phyloP scores from a whole-genome alignment of 2,113 vertebrate genomes.

The Thunnus maccoyii region DNA sequence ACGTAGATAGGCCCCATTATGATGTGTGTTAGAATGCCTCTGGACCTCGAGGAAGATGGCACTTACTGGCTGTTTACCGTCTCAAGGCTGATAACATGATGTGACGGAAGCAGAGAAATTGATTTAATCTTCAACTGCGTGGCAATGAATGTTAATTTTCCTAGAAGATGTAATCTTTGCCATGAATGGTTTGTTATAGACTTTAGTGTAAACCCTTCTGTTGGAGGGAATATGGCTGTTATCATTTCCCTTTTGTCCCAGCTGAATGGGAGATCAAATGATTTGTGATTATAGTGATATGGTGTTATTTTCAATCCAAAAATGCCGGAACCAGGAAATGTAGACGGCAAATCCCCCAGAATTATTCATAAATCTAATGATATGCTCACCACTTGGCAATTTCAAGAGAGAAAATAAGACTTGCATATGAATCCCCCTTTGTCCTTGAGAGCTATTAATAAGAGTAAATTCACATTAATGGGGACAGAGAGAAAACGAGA shows the following conservation, averaged over 20 bases:
- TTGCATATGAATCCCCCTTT: conserved; percentile 72
- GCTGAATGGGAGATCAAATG: conserved; percentile 78
- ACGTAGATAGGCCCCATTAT: conserved; percentile 56
- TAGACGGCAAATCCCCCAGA: conserved; percentile 72
- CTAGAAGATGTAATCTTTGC: conserved; percentile 77
- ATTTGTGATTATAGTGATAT: conserved; percentile 75
- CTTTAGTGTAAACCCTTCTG: conserved; percentile 71
- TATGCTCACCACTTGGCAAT: conserved; percentile 70
- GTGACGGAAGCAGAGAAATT: conserved; percentile 80
- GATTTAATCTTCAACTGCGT: conserved; percentile 77
- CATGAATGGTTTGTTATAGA: conserved; percentile 71
- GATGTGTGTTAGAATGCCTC: conserved; percentile 63
- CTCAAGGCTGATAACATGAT: conserved; percentile 76
- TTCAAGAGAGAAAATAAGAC: conserved; percentile 73
- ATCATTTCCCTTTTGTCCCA: conserved; percentile 75
- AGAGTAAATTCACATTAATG: conserved; percentile 74
- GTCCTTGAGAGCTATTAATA: conserved; percentile 84
- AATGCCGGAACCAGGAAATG: conserved; percentile 72
- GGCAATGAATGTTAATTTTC: conserved; percentile 82
- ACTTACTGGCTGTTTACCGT: conserved; percentile 78
- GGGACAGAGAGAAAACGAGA: conserved; percentile 65
- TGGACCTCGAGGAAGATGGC: conserved; percentile 68
- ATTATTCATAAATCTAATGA: conserved; percentile 81
- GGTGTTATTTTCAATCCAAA: conserved; percentile 72
- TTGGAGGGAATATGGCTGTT: conserved; percentile 60